Conservation (phyloP, 2,113 vertebrate species). For the Crotalus horridus region DNA sequence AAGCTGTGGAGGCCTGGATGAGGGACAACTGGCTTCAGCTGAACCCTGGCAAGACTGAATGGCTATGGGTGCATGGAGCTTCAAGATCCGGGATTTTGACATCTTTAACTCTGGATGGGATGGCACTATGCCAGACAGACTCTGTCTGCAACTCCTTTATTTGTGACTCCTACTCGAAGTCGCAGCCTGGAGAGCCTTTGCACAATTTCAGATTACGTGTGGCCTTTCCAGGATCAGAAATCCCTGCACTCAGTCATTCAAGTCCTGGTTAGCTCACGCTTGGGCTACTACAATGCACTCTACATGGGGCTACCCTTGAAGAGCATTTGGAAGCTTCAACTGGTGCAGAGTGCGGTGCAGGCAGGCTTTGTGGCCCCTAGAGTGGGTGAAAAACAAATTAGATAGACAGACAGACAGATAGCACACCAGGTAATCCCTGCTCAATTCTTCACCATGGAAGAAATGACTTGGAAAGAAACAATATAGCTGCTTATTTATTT, state of each 20-base stretch:
- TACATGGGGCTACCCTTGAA: neutral
- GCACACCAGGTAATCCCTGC: neutral
- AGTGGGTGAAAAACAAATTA: neutral
- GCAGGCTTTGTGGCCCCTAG: neutral
- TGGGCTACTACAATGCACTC: neutral
- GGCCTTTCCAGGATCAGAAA: neutral
- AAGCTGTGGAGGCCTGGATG: no score
- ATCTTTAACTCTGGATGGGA: no score
- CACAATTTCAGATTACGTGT: neutral
- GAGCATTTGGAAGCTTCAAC: neutral
- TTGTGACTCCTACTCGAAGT: no score
- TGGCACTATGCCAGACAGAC: no score
- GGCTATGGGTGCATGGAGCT: no score
- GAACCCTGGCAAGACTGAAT: no score
- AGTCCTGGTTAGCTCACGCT: neutral
- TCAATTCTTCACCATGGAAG: neutral
- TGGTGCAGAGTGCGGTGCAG: neutral
- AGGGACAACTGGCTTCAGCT: no score
- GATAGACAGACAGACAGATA: no score
- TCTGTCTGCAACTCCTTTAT: no score
- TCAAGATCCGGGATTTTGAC: no score
- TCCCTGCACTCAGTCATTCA: neutral
- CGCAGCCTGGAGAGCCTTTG: no score
- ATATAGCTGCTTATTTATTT: neutral
- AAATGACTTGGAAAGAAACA: neutral